Base-by-base conservation (phyloP, 2,113 vertebrate genomes). In the Suncus etruscus region DNA sequence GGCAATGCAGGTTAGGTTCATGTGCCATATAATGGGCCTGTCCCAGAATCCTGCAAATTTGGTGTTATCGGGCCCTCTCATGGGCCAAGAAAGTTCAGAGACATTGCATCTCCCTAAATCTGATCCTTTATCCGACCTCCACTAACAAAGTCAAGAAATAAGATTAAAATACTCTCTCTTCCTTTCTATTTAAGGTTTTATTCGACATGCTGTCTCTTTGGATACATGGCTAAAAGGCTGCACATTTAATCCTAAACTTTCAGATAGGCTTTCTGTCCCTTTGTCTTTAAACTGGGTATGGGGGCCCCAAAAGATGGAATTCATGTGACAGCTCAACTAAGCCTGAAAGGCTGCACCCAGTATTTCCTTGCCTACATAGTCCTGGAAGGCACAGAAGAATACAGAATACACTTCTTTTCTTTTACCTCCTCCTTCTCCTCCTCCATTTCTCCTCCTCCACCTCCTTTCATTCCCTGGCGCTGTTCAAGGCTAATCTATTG, bases 81-180 rank as follows among this genome's bases (percentile, higher is more conserved):
- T 7, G 24, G 39, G 91, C 73, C 58, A 86, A 73, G 84, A 91
- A 86, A 54, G 22, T 39, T 79, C 68, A 84, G 51, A 65, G 27
- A 74, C 8, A 11, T 88, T 61, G 73, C 54, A 54, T 16, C 54
- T 4, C 12, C 54, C 54, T 14, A 14, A 25, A 7, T 7, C 61
- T 22, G 6, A 22, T 7, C 15, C 6, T 25, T 65, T 22, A 18
- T 29, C 29, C 24, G 12, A 9, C 22, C 69, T 15, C 65, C 12
- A 50, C 39, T 61, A 32, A 29, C 18, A n/a, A 69, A 50, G n/a
- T 6, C 27, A n/a, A 8, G 2, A 47, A 69, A n/a, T 50, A 68
- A 83, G 83, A 11, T 39, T 27, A 29, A 29, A 18, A 73, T 12
- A 69, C 47, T 29, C 39, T 39, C 39, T 39, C 39, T 39, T 39